Conservation (phyloP, 2,113 vertebrate genomes). For the Melospiza georgiana region DNA sequence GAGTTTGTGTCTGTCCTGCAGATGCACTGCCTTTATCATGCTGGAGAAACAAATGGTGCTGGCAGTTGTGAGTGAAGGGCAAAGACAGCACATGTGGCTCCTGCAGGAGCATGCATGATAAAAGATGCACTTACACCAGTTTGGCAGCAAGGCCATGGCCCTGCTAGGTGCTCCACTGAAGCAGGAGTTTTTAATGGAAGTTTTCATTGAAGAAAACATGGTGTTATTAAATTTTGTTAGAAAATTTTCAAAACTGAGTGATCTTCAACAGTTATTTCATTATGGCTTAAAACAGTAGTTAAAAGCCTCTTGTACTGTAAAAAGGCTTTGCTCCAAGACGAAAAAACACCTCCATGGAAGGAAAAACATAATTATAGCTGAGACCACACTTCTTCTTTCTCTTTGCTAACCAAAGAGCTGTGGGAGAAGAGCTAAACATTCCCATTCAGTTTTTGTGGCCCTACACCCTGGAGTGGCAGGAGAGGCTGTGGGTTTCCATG, state of each 20-base stretch:
- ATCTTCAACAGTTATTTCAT: not conserved
- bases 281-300: not conserved
- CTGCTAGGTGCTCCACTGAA: not conserved
- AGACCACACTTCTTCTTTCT: not conserved
- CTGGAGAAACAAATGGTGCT: not conserved
- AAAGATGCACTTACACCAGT: not conserved
- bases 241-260: not conserved
- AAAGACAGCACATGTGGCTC: accelerated
- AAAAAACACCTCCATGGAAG: not conserved
- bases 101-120: not conserved
- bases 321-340: not conserved
- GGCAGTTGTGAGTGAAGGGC: not conserved
- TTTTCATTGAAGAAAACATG: not conserved
- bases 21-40: not conserved
- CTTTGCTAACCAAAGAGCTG: not conserved
- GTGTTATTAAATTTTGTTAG: not conserved
- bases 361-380: not conserved
- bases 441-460: not conserved
- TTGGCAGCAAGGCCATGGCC: not conserved
- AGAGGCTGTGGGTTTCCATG: not conserved
- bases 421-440: not conserved
- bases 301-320: not conserved
- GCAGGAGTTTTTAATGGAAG: not conserved
- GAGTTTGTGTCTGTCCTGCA: not conserved
- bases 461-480: not conserved